Conservation (phyloP, 2,888 invertebrate genomes). For the Panzeria rudis region DNA sequence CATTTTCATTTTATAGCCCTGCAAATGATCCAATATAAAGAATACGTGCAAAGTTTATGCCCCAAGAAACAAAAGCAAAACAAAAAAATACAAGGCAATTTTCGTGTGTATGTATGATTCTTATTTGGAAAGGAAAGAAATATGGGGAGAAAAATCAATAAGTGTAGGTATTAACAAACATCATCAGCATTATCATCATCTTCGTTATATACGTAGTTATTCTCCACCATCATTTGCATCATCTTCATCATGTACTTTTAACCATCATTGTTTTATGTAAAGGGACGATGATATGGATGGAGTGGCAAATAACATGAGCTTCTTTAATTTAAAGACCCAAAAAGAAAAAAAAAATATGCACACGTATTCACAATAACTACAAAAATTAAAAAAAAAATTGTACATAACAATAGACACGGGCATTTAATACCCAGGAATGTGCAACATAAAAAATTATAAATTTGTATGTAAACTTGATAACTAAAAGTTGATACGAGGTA, state of each 20-base stretch:
- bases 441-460: constrained; percentile 26
- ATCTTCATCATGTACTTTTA: constrained; percentile 39
- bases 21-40: constrained; percentile 7
- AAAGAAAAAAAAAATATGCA: neutral
- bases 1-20: neutral
- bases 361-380: constrained; percentile 36
- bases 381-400: constrained; percentile 5
- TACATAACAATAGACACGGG: constrained; percentile 38
- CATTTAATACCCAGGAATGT: constrained; percentile 41
- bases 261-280: constrained; percentile 34
- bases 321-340: constrained; percentile 17
- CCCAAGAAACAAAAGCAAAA: neutral
- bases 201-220: neutral
- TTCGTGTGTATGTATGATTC: neutral
- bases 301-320: constrained; percentile 46
- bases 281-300: constrained; percentile 8
- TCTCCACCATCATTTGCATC: constrained; percentile 33
- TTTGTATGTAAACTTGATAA: neutral
- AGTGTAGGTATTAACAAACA: constrained; percentile 56
- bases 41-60: constrained; percentile 26
- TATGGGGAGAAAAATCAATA: constrained; percentile 58
- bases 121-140: neutral
- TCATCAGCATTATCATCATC: constrained; percentile 17
- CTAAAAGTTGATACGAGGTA: no score
- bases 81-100: neutral